Evolutionary conservation across 2,888 invertebrate species (phyloP).

Genomic region (Amblyteles armatorius): DNA sequence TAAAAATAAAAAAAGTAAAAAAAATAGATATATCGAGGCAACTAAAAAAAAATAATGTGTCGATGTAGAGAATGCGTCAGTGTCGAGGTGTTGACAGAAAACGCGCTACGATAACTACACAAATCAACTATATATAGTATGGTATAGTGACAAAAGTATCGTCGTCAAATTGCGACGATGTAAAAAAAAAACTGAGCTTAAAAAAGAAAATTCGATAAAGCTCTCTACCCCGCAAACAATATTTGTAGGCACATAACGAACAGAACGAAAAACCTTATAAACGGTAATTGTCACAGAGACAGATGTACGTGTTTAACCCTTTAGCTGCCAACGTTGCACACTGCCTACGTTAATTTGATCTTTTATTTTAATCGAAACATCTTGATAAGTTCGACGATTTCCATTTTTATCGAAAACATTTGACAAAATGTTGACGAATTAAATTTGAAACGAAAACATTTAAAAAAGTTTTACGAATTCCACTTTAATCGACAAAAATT

Average conservation of each 20-base stretch:
- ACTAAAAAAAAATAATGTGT: neutral
- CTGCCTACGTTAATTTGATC: too few species aligned
- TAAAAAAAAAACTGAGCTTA: constrained; percentile 68
- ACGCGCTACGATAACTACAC: constrained; percentile 82
- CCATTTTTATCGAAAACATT: too few species aligned
- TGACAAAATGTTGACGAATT: too few species aligned
- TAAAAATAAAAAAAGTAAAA: constrained; percentile 71
- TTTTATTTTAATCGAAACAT: too few species aligned
- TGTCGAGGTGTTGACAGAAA: constrained; percentile 81
- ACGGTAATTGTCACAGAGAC: constrained; percentile 51
- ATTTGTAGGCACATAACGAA: constrained; percentile 79
- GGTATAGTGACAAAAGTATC: constrained; percentile 20
- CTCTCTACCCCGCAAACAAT: constrained; percentile 89
- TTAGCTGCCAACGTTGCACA: too few species aligned
- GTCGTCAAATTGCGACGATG: constrained; percentile 61
- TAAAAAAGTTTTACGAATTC: too few species aligned
- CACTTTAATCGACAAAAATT: too few species aligned
- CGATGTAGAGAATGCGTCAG: constrained; percentile 40
- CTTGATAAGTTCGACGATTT: too few species aligned
- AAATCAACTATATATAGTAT: constrained; percentile 68
- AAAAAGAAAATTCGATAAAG: constrained; percentile 83
- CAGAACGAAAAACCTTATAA: constrained; percentile 50
- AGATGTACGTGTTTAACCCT: constrained; percentile 30
- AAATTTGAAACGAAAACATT: too few species aligned
- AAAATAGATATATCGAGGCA: constrained; percentile 6